Percentiles rank a stretch among this genome's conserved stretches.
Conservation (phyloP, 2,888 invertebrate species). For the Archaeoteleia sp. region DNA sequence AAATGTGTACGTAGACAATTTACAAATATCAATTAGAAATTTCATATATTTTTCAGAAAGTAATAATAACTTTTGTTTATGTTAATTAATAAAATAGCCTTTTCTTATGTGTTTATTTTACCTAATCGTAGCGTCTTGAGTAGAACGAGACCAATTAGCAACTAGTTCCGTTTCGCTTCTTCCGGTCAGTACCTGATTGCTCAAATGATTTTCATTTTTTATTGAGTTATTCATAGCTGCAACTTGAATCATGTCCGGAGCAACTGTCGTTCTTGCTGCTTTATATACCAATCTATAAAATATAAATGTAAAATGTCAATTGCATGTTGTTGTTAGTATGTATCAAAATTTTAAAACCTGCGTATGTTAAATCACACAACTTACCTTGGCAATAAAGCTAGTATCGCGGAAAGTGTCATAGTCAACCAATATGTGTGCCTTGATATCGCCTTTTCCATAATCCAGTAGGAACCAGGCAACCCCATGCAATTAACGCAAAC, state of each 20-base stretch:
- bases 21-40: too few relatives aligned
- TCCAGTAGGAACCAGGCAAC: conserved; percentile 91
- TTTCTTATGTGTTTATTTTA: conserved; percentile 53
- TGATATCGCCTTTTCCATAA: conserved; percentile 85
- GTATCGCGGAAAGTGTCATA: conserved; percentile 84
- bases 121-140: conserved; percentile 72
- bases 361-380: conserved; percentile 12
- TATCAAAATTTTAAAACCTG: conserved; percentile 6
- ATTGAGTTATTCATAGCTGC: conserved; percentile 77
- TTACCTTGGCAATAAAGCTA: conserved; percentile 90
- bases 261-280: conserved; percentile 81
- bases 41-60: neutral
- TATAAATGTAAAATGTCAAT: neutral
- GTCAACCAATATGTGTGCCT: conserved; percentile 89
- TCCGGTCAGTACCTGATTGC: conserved; percentile 62
- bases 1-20: too few relatives aligned
- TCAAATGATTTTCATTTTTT: conserved; percentile 57
- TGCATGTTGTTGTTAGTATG: too few relatives aligned
- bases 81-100: too few relatives aligned
- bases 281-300: conserved; percentile 81
- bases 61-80: too few relatives aligned
- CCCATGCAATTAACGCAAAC: conserved; percentile 88
- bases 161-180: conserved; percentile 65
- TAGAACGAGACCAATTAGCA: conserved; percentile 71
- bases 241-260: conserved; percentile 85